phyloP scores from a whole-genome alignment of 2,113 vertebrate species.

The Pachyramphus minor region DNA sequence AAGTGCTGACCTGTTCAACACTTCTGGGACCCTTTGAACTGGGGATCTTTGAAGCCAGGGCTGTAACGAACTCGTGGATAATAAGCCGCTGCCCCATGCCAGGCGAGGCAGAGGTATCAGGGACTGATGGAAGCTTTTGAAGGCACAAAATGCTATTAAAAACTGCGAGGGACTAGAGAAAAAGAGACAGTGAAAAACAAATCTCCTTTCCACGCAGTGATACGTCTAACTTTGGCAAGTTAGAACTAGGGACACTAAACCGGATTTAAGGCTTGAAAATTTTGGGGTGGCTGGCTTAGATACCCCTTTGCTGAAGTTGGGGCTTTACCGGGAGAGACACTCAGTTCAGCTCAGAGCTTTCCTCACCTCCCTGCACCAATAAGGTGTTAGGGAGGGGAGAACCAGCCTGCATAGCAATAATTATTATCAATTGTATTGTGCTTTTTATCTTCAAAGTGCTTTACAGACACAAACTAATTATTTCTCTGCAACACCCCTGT shows the following conservation, averaged over 20 bases:
- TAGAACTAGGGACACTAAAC: neutral
- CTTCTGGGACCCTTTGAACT: constrained; percentile 61
- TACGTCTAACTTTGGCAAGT: neutral
- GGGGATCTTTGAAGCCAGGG: constrained; percentile 42
- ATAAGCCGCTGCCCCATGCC: constrained; percentile 66
- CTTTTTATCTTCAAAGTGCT: constrained; percentile 70
- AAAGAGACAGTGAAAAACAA: constrained; percentile 26
- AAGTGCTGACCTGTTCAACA: constrained; percentile 60
- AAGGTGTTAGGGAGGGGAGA: constrained; percentile 34
- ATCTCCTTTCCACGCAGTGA: neutral
- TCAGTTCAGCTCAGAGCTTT: constrained; percentile 16
- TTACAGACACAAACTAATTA: constrained; percentile 68
- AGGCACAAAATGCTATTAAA: constrained; percentile 55
- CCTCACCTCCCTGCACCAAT: constrained; percentile 5
- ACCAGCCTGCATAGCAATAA: constrained; percentile 52
- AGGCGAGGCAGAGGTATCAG: constrained; percentile 40
- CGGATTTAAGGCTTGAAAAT: neutral
- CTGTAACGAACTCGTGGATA: constrained; percentile 64
- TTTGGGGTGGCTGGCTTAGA: neutral
- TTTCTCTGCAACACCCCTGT: constrained; percentile 61
- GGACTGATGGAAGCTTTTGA: constrained; percentile 61
- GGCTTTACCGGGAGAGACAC: neutral
- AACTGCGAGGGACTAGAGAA: constrained; percentile 1
- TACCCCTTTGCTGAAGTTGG: neutral
- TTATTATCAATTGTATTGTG: constrained; percentile 69